Base-by-base conservation (phyloP, 2,797 vertebrate genomes). In the Mycteria americana region DNA sequence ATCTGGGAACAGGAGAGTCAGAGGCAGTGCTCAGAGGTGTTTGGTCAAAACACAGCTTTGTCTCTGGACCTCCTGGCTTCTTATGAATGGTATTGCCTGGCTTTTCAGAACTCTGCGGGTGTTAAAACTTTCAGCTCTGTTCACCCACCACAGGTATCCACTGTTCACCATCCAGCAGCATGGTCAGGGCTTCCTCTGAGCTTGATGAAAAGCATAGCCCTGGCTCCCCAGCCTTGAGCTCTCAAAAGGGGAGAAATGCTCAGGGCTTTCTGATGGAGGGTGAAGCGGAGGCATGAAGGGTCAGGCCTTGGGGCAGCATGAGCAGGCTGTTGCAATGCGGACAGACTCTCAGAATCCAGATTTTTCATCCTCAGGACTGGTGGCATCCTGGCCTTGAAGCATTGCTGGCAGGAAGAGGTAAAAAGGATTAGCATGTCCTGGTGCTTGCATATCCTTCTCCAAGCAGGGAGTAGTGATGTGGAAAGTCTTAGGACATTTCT, bases 141-240 rank as follows among this genome's bases (percentile, higher is more conserved):
- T 74, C 45, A 31, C 21, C 7, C 6, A 2, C 7, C 1, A 2
- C 9, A 59, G 28, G 3, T 51, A 41, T 43, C 37, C 13, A 7
- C 13, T 24, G 17, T 30, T 85, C 6, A 18, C 18, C 35, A 24
- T 19, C 43, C 13, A 30, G n/a, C 12, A 45, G 18, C 14, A 10
- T 2, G 23, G 30, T 31, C 23, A 30, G 31, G 64, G 30, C 23
- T 80, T 91, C 57, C 14, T 85, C 60, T 82, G 56, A 31, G 15
- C 22, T 18, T 56, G 30, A 18, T 37, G 35, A 24, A 46, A 41
- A 67, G 9, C 4, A 9, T 10, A 75, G 30, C n/a, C 31, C 45
- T 53, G 27, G 6, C 33, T 73, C 25, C 46, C 24, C 24, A 65
- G 17, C 35, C 48, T 51, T 45, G 67, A 69, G n/a, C 18, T 65